These are phyloP conservation scores for Tenthredo mesomela DNA, from an alignment of 2,888 invertebrate species.

Conservation along the genomic window DNA sequence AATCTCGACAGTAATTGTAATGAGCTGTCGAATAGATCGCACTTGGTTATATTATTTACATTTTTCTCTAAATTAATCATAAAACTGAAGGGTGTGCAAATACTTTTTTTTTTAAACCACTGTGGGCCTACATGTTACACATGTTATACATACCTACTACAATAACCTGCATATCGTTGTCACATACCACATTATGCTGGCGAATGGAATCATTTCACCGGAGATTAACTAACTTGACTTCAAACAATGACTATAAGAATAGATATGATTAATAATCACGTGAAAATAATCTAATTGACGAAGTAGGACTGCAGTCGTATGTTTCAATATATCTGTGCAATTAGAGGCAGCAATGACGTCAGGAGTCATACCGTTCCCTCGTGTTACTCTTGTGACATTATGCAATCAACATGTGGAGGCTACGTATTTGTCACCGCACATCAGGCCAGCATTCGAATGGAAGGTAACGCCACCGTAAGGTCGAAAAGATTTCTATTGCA, in stretches of 20 bases:
- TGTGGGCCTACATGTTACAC: neutral
- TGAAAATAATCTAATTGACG: constrained; percentile 24
- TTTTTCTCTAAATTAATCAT: neutral
- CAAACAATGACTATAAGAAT: constrained; percentile 4
- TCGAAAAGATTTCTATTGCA: neutral
- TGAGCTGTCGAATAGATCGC: neutral
- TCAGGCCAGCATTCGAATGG: neutral
- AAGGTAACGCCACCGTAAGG: neutral
- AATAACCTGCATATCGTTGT: constrained; percentile 18
- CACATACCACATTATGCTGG: neutral
- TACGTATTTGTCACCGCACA: neutral
- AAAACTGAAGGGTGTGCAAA: neutral
- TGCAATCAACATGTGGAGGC: constrained; percentile 22
- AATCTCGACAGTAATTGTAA: neutral
- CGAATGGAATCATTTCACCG: constrained; percentile 8
- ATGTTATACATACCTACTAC: neutral
- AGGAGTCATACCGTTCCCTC: constrained; percentile 16
- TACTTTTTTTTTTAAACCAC: neutral
- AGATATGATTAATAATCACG: constrained; percentile 9
- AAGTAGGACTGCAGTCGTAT: constrained; percentile 7
- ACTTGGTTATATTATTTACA: neutral
- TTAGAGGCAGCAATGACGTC: constrained; percentile 13
- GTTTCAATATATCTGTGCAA: constrained; percentile 1
- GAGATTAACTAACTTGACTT: constrained; percentile 23
- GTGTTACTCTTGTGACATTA: constrained; percentile 12